A percentile compares a stretch with the other conserved stretches of the same genome.
Conservation (phyloP, 53 echinoderm and acorn worm species). For the Actinopyga echinites region DNA sequence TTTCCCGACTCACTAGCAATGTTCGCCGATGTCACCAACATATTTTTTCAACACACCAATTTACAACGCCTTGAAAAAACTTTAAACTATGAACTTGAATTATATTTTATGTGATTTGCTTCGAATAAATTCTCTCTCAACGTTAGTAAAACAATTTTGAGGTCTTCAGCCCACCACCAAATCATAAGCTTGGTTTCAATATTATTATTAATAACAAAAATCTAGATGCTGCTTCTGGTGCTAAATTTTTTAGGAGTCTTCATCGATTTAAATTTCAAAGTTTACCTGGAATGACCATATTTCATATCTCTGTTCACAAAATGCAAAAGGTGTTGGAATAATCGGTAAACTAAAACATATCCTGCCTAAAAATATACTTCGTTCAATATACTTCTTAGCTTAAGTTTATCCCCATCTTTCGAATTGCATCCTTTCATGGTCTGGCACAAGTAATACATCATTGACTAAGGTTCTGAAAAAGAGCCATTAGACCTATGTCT, state of each 20-base stretch:
- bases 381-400: neutral
- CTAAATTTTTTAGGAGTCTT: conserved; percentile 6
- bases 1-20: too few species aligned
- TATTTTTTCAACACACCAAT: too few species aligned
- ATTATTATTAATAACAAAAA: neutral
- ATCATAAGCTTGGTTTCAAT: neutral
- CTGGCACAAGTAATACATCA: neutral
- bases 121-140: neutral
- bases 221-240: neutral
- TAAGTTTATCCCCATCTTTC: neutral
- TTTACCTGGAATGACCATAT: conserved; percentile 11
- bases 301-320: neutral
- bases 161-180: neutral
- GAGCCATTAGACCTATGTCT: neutral
- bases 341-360: neutral
- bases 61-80: too few species aligned
- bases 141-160: neutral
- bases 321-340: conserved; percentile 8
- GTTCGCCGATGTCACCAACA: too few species aligned
- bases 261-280: neutral
- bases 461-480: neutral
- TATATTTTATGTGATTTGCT: conserved; percentile 3
- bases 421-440: neutral
- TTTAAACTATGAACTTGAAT: too few species aligned
- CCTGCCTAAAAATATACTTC: neutral